These are phyloP conservation scores for Clupea harengus DNA, from an alignment of 2,113 vertebrate species.

Conservation along the genomic window DNA sequence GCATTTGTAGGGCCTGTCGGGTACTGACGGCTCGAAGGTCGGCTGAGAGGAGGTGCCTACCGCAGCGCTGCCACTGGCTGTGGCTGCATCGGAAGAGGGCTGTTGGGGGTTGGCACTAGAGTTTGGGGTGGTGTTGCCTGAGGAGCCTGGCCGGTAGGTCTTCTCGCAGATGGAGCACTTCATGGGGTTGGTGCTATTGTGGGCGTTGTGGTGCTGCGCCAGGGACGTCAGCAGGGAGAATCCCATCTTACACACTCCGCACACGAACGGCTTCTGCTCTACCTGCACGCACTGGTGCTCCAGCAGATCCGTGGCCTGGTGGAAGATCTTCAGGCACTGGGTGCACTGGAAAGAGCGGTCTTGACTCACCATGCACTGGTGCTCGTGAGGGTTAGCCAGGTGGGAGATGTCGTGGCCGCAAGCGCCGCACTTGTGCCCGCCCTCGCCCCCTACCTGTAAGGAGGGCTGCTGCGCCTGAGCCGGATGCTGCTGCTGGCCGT, in stretches of 20 bases:
- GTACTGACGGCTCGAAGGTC: slow-evolving; percentile 62
- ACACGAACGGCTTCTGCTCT: slow-evolving; percentile 97
- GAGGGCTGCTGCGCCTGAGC: slow-evolving; percentile 63
- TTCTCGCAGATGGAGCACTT: slow-evolving; percentile 98
- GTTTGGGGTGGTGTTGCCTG: slow-evolving; percentile 58
- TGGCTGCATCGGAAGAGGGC: slow-evolving; percentile 56
- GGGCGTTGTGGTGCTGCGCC: slow-evolving; percentile 90
- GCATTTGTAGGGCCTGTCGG: slow-evolving; percentile 91
- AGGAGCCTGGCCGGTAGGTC: slow-evolving; percentile 83
- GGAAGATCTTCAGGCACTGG: slow-evolving; percentile 97
- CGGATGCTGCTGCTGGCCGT: slow-evolving; percentile 63
- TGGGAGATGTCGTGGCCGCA: slow-evolving; percentile 93
- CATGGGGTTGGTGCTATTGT: slow-evolving; percentile 83
- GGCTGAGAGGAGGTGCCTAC: slow-evolving; percentile 60
- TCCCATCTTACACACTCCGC: slow-evolving; percentile 96
- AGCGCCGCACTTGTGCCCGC: slow-evolving; percentile 84
- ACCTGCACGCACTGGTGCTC: slow-evolving; percentile 97
- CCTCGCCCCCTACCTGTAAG: slow-evolving; percentile 75
- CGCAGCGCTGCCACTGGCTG: slow-evolving; percentile 68
- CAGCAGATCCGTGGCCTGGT: slow-evolving; percentile 92
- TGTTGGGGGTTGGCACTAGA: slow-evolving; percentile 64
- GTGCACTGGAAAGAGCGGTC: slow-evolving; percentile 97
- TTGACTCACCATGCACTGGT: slow-evolving; percentile 90
- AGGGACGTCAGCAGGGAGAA: slow-evolving; percentile 94
- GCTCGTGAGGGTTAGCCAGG: slow-evolving; percentile 89